Base-by-base conservation (phyloP, 2,888 invertebrate genomes). In the Brachyptera risi region DNA sequence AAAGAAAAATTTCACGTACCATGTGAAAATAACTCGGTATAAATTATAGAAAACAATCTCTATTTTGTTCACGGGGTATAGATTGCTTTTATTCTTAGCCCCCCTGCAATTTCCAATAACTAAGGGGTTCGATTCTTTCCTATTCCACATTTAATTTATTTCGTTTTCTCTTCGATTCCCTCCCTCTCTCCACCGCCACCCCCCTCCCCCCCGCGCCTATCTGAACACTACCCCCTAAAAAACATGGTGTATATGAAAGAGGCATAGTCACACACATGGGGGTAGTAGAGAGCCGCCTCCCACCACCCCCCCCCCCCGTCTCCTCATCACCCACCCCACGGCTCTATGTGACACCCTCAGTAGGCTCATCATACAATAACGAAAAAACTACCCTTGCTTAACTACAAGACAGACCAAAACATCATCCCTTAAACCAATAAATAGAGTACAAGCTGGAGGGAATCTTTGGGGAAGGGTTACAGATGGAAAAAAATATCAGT, bases 241-340 rank as follows among this genome's bases (percentile, higher is more conserved):
- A 54, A 54, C 54, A 54, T 54, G 54, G 54, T 54, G 54, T 54
- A 54, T 54, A 59, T 35, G 59, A 38, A 51, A 31, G 57, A 57
- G 56, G 57, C 59, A 58, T 59, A 62, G 62, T 42, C 42, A 62
- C 62, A 62, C 62, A 60, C 63, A 63, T 60, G 63, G 60, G 63
- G 58, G 58, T 26, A 47, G 42, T 47, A 23, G 3, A 54, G 31
- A n/a, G n/a, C n/a, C n/a, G n/a, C 35, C 35, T 9, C 27, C 58
- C 42, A 31, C 26, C 58, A 42, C 21, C 49, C 31, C 42, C 47
- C 60, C 42, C 19, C 42, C 56, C 56, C 42, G 23, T 27, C 44
- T 47, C 37, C 44, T 42, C 35, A 38, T 47, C 37, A 35, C 26
- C 37, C 44, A 27, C 35, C 24, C 49, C 37, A 35, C 26, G 17